These are phyloP conservation scores for Philopotamus ludificatus DNA, from an alignment of 1,140 invertebrate genomes.

Conservation along the genomic window DNA sequence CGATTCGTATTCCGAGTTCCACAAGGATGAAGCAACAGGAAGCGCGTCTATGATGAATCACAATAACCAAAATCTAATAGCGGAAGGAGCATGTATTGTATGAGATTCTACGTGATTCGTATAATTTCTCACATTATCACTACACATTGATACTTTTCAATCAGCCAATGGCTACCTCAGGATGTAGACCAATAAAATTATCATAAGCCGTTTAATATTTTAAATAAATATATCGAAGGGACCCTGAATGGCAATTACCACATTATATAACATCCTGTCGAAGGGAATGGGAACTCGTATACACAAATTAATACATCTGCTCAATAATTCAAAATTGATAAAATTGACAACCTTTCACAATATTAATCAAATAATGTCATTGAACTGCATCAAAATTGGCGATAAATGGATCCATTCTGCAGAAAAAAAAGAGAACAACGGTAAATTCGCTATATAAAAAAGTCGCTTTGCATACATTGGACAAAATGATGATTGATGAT, in stretches of 20 bases:
- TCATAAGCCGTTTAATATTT: constrained; percentile 25
- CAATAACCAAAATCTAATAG: background rate
- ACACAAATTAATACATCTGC: background rate
- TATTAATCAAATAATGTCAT: background rate
- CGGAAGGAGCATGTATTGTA: background rate
- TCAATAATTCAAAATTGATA: background rate
- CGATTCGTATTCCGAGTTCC: no score
- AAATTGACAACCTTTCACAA: constrained; percentile 1
- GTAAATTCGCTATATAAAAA: no score
- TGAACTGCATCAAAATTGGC: no score
- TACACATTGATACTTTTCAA: background rate
- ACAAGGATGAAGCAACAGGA: background rate
- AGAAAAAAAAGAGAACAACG: no score
- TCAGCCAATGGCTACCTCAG: background rate
- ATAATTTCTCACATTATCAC: no score
- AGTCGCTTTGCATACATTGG: background rate
- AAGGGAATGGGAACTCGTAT: background rate
- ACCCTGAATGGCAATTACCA: constrained; percentile 28
- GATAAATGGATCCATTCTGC: no score
- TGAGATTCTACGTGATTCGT: background rate
- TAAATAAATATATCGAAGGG: constrained; percentile 18
- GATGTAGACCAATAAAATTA: constrained; percentile 33
- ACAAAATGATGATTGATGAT: constrained; percentile 27
- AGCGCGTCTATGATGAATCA: background rate
- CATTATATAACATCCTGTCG: constrained; percentile 29